These are phyloP conservation scores for Rhizoglyphus robini DNA, from an alignment of 1,140 invertebrate genomes.

Conservation along the genomic window DNA sequence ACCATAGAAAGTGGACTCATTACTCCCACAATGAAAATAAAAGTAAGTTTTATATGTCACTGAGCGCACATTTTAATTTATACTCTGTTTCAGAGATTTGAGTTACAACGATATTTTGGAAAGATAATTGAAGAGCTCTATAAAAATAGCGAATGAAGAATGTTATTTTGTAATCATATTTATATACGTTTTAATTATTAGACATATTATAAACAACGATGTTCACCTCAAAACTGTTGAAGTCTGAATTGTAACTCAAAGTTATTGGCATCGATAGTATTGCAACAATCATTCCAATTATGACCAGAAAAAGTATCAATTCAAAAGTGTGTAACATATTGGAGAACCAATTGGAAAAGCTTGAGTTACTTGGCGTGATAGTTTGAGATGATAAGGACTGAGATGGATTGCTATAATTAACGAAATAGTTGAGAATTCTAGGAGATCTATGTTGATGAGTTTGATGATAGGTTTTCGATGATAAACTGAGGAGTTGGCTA, in stretches of 20 bases:
- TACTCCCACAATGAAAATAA: slow-evolving; percentile 7
- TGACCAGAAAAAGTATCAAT: not conserved
- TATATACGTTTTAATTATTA: not conserved
- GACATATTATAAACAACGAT: not conserved
- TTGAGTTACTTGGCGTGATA: not conserved
- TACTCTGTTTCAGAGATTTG: slow-evolving; percentile 2
- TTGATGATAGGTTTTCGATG: too few relatives aligned
- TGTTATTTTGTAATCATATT: not conserved
- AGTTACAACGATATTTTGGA: slow-evolving; percentile 1
- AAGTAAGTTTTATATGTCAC: not conserved
- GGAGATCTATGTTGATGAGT: not conserved
- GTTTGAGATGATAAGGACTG: too few relatives aligned
- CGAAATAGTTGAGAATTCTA: not conserved
- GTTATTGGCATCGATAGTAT: not conserved
- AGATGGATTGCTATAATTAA: not conserved
- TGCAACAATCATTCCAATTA: not conserved
- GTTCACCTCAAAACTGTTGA: slow-evolving; percentile 1
- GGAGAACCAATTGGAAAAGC: not conserved
- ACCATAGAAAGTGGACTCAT: slow-evolving; percentile 4
- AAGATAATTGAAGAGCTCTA: slow-evolving; percentile 4
- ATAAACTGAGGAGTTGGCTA: too few relatives aligned
- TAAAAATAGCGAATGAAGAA: not conserved
- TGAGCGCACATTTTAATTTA: not conserved
- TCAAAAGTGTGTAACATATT: slow-evolving; percentile 3
- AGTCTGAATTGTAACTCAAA: slow-evolving; percentile 2